Base-by-base conservation (phyloP, 64 coral and sea anemone species). In the Pocillopora verrucosa region DNA sequence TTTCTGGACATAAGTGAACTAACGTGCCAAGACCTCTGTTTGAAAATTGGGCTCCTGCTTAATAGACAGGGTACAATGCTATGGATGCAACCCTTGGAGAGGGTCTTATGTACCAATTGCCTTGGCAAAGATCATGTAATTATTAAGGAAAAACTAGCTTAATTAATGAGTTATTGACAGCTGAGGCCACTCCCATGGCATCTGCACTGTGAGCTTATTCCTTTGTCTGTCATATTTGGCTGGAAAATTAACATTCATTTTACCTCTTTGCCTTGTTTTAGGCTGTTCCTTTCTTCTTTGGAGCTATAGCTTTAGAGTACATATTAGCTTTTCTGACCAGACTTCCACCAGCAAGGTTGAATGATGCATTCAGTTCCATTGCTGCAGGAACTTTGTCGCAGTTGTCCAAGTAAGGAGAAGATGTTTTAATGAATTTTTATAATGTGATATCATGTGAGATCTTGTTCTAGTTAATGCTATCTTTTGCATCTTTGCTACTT, bases 321-420 rank as follows among this genome's bases (percentile, higher is more conserved):
- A 45, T 91, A 30, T 65, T 94, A 19, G 61, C 83, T 34, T 91
- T 87, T 22, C 87, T 87, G 26, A 88, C 34, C 59, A 60, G 73
- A 41, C 22, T 91, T 16, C 83, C 93, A 12, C 87, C 75, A 58
- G 2, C 82, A 22, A 90, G 93, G 77, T 87, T 94, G 34, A 94
- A 94, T 59, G 93, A 94, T 35, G 83, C 76, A 20, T 76, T 94
- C 20, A 94, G 89, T 16, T 94, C 93, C 38, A 11, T 94, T 65
- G 77, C 84, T 45, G 89, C 93, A 17, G 93, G 82, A 16, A 26
- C 88, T 22, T 64, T 94, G 12, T 77, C 86, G 16, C 93, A 94
- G 65, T 63, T 94, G 22, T 65, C 84, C 30, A 94, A 94, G 93
- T 94, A 91, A 88, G 80, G 13, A 70, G 19, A 70, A 10, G 12